phyloP scores from a whole-genome alignment of 2,888 invertebrate species.

The Nysson spinosus region DNA sequence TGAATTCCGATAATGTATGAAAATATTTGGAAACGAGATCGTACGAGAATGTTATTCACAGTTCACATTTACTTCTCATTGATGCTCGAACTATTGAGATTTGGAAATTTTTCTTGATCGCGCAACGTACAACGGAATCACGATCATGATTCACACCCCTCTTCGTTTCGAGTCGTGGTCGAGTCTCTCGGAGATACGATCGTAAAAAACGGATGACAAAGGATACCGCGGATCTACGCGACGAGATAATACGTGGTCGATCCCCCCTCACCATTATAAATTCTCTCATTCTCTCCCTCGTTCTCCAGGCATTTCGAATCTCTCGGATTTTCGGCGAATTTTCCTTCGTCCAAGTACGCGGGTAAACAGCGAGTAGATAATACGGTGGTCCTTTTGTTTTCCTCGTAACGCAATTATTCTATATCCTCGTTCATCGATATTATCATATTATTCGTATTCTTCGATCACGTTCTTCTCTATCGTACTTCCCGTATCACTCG shows the following conservation, averaged over 20 bases:
- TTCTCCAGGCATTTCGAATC: conserved; percentile 36
- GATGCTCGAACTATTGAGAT: conserved; percentile 4
- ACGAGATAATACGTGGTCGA: conserved; percentile 59
- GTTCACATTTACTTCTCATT: not conserved
- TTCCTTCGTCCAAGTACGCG: conserved; percentile 48
- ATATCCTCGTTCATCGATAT: conserved; percentile 38
- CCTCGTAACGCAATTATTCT: conserved; percentile 38
- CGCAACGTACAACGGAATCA: conserved; percentile 20
- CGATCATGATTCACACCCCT: conserved; percentile 17
- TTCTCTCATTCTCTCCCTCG: conserved; percentile 17
- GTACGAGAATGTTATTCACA: not conserved
- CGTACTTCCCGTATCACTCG: conserved; percentile 7
- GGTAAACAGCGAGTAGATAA: conserved; percentile 58
- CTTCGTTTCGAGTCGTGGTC: conserved; percentile 28
- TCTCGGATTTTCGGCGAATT: conserved; percentile 60
- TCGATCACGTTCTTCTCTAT: not conserved
- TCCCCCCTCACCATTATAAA: conserved; percentile 48
- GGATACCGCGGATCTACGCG: conserved; percentile 59
- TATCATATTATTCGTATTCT: not conserved
- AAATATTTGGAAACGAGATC: too few relatives aligned
- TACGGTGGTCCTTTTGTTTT: conserved; percentile 40
- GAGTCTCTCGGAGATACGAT: conserved; percentile 47
- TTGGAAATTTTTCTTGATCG: conserved; percentile 24
- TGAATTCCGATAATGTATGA: too few relatives aligned
- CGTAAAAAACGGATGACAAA: conserved; percentile 48